Evolutionary conservation across 2,888 invertebrate genomes (phyloP), one percentile per base, ranked within the genome.

Genomic region (Dolichopus griseipennis): DNA sequence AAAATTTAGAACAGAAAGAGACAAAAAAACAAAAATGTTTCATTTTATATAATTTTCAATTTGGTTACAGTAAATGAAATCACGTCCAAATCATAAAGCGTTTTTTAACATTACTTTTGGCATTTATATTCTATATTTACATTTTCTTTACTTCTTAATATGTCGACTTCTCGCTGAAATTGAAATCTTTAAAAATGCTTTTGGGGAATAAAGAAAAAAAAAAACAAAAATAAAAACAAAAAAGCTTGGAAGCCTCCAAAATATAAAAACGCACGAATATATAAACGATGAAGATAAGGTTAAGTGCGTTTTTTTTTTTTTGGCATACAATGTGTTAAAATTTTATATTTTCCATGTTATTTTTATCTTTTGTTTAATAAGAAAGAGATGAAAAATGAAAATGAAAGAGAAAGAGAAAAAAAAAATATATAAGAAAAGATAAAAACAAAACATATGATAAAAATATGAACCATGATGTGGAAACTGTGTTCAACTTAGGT

Each of bases 11-110:
- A 37, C 2, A 37, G 6, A 18, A 52, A 52, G 18, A 52, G 18
- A 52, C 9, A n/a, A 52, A 52, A 41, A 41, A 41, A 41, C 9
- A 41, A 41, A 41, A 12, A 6, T 41, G 12, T 12, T 8, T 27
- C 27, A 27, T 27, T 27, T 37, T 37, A 12, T 37, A 37, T 37
- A 37, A 37, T 37, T 52, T 52, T 52, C 52, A 52, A 52, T 52
- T 52, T 52, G 52, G 18, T 52, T 52, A 52, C 52, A 52, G 52
- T 52, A 52, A 52, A 52, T 52, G 52, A 52, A 52, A 52, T 52
- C 52, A 52, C 52, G 52, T 52, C 52, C 52, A 52, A 52, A 52
- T 52, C 52, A 52, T 52, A 52, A 52, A 52, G 52, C 52, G 52
- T 18, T 52, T 52, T 52, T 18, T 12, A 52, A 52, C 52, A 6